Conservation (phyloP, 2,797 vertebrate species). For the Telmatherina bonti region DNA sequence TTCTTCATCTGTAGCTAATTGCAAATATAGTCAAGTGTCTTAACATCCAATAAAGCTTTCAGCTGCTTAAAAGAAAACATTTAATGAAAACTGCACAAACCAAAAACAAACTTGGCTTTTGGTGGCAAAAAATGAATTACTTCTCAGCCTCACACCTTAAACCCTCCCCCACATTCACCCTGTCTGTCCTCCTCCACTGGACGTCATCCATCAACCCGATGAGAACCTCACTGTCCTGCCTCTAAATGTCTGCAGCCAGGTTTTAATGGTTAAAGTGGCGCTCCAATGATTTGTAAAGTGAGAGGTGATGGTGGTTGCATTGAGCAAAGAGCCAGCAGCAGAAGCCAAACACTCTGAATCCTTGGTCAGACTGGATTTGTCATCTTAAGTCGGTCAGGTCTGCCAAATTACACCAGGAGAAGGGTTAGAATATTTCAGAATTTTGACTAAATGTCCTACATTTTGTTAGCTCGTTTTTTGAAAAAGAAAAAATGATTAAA, state of each 20-base stretch:
- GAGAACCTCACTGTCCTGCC: slow-evolving; percentile 57
- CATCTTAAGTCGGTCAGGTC: slow-evolving; percentile 6
- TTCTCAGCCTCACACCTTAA: slow-evolving; percentile 60
- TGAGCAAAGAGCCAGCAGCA: slow-evolving; percentile 43
- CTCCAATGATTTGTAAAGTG: slow-evolving; percentile 85
- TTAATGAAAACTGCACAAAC: slow-evolving; percentile 26
- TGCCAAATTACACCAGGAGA: slow-evolving; percentile 24
- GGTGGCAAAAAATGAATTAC: slow-evolving; percentile 49
- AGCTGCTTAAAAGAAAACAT: not conserved
- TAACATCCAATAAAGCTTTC: not conserved
- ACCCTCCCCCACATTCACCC: slow-evolving; percentile 38
- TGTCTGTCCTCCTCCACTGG: slow-evolving; percentile 67
- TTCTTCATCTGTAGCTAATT: no score
- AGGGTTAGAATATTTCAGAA: not conserved
- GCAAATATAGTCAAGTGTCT: no score
- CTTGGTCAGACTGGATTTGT: slow-evolving; percentile 32
- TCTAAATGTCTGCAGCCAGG: slow-evolving; percentile 15
- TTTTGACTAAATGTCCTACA: not conserved
- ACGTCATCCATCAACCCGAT: slow-evolving; percentile 67
- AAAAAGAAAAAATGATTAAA: not conserved
- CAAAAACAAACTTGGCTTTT: slow-evolving; percentile 32
- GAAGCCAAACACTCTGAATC: slow-evolving; percentile 71
- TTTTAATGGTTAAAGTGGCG: slow-evolving; percentile 78
- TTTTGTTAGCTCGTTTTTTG: no score
- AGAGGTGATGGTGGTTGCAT: slow-evolving; percentile 65